Percentiles rank a stretch among this genome's conserved stretches.
These are phyloP conservation scores for Dryas iulia DNA, from an alignment of 1,140 invertebrate species.

Conservation along the genomic window DNA sequence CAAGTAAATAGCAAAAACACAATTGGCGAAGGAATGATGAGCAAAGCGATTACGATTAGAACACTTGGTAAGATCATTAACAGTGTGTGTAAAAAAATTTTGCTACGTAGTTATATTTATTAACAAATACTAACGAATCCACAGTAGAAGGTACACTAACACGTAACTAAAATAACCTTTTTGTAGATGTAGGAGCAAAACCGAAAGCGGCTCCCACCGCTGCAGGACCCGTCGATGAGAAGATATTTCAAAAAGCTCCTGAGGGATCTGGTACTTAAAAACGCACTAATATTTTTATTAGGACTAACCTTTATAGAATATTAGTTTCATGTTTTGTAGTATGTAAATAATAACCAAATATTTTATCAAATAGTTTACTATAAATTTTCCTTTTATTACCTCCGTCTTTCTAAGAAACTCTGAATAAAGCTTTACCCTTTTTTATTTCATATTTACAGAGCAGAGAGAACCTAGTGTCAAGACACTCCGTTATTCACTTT, in stretches of 20 bases:
- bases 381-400: too few relatives aligned
- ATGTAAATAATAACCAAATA: too few relatives aligned
- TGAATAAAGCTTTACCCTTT: too few relatives aligned
- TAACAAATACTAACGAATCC: neutral
- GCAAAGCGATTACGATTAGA: slow-evolving; percentile 92
- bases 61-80: slow-evolving; percentile 89
- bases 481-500: too few relatives aligned
- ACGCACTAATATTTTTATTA: neutral
- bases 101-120: neutral
- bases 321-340: too few relatives aligned
- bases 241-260: slow-evolving; percentile 82
- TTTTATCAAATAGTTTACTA: too few relatives aligned
- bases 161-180: slow-evolving; percentile 28
- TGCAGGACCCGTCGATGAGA: slow-evolving; percentile 80
- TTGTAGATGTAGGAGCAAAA: slow-evolving; percentile 81
- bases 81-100: neutral
- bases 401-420: too few relatives aligned
- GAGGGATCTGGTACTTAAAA: slow-evolving; percentile 82
- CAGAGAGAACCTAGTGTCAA: too few relatives aligned
- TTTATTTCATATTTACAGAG: too few relatives aligned
- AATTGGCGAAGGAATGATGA: slow-evolving; percentile 96
- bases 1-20: slow-evolving; percentile 97
- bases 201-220: slow-evolving; percentile 72
- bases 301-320: neutral
- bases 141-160: neutral